Evolutionary conservation across 2,888 invertebrate species (phyloP).

Genomic region (Acanthoscelides obtectus): DNA sequence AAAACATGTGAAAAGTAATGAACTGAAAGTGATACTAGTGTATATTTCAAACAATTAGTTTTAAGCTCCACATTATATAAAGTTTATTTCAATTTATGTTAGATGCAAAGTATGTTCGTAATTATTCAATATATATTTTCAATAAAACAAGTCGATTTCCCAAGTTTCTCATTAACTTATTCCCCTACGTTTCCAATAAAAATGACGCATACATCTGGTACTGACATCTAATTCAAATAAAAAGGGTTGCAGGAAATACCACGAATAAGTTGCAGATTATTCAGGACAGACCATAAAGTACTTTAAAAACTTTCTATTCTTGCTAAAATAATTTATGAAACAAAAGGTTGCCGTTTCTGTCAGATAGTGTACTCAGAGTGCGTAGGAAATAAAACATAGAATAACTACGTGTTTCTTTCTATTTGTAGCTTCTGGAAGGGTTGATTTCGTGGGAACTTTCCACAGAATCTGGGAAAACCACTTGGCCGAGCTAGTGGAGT

Average conservation of each 20-base stretch:
- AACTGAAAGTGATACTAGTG: neutral
- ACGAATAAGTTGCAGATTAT: no score
- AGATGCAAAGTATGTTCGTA: neutral
- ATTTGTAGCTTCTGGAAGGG: conserved; percentile 38
- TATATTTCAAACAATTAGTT: neutral
- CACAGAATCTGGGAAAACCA: conserved; percentile 52
- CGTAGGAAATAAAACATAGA: no score
- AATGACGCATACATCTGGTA: no score
- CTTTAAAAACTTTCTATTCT: no score
- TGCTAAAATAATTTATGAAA: no score
- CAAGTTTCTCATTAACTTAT: neutral
- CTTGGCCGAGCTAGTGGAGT: conserved; percentile 53
- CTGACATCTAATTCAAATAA: no score
- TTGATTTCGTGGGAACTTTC: conserved; percentile 42
- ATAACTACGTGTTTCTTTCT: no score
- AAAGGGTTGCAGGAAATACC: no score
- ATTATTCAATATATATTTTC: neutral
- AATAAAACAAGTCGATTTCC: neutral
- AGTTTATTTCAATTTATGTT: neutral
- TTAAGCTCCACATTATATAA: neutral
- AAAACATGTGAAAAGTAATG: neutral
- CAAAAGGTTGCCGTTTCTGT: no score
- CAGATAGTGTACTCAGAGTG: no score
- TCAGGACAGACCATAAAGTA: no score
- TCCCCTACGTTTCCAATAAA: no score